These are phyloP conservation scores for Branchellion lobata DNA, from an alignment of 2,888 invertebrate genomes.

Conservation along the genomic window DNA sequence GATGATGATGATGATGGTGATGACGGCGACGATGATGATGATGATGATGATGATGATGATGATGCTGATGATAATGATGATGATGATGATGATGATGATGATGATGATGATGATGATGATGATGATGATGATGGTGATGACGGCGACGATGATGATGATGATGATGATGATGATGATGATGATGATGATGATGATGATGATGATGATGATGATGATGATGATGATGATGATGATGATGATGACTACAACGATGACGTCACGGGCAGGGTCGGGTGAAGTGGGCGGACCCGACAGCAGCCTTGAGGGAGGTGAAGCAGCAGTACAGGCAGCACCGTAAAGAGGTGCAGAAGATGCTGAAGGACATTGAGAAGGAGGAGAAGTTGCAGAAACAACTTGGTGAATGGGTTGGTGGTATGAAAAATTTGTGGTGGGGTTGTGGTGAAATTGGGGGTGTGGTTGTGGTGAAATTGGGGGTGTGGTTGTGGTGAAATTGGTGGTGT, in stretches of 20 bases:
- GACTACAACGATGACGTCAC: not conserved
- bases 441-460: no score
- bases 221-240: slow-evolving; percentile 29
- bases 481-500: no score
- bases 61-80: slow-evolving; percentile 17
- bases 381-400: not conserved
- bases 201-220: slow-evolving; percentile 37
- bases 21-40: slow-evolving; percentile 24
- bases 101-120: slow-evolving; percentile 36
- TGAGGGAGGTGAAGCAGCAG: not conserved
- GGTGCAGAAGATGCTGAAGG: slow-evolving; percentile 14
- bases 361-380: not conserved
- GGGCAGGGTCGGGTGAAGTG: slow-evolving; percentile 31
- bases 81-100: slow-evolving; percentile 34
- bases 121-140: slow-evolving; percentile 32
- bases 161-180: slow-evolving; percentile 11
- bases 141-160: not conserved
- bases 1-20: not conserved
- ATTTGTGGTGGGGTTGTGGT: no score
- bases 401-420: no score
- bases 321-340: not conserved
- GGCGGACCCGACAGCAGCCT: slow-evolving; percentile 23
- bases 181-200: slow-evolving; percentile 44
- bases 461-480: no score
- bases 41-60: slow-evolving; percentile 34